A percentile compares a stretch with the other conserved stretches of the same genome.
phyloP scores from a whole-genome alignment of 2,797 vertebrate genomes.

The Sphaeramia orbicularis region DNA sequence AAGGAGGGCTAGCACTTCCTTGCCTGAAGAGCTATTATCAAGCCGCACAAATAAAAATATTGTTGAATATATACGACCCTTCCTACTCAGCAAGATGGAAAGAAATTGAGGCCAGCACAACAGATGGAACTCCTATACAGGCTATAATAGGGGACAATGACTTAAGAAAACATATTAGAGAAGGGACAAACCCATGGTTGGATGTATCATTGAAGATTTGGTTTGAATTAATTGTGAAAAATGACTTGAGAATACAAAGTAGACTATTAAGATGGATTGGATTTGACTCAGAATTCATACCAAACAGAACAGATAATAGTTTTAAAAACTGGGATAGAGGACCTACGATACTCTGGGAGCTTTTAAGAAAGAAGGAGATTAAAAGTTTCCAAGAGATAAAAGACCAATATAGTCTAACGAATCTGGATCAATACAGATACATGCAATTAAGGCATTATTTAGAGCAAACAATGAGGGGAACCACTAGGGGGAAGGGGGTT shows the following conservation, averaged over 20 bases:
- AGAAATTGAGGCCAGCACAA: neutral
- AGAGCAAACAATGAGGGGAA: neutral
- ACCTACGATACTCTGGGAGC: neutral
- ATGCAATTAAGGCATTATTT: neutral
- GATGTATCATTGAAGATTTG: neutral
- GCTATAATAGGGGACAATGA: neutral
- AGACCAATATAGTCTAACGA: neutral
- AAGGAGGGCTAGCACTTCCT: neutral
- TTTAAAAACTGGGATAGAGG: neutral
- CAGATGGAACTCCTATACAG: neutral
- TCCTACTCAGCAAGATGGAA: neutral
- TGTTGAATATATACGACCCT: neutral
- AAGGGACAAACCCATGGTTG: neutral
- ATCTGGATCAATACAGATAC: neutral
- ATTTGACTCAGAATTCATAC: neutral
- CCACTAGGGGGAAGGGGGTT: neutral
- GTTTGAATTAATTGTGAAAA: neutral
- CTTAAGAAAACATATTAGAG: neutral
- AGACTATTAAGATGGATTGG: neutral
- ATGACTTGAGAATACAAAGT: neutral
- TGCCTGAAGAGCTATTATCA: constrained; percentile 2
- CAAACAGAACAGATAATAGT: neutral
- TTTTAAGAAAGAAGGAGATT: neutral
- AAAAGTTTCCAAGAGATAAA: neutral
- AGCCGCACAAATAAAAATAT: neutral